Evolutionary conservation across 2,797 vertebrate species (phyloP).

Genomic region (Sarcophilus harrisii): DNA sequence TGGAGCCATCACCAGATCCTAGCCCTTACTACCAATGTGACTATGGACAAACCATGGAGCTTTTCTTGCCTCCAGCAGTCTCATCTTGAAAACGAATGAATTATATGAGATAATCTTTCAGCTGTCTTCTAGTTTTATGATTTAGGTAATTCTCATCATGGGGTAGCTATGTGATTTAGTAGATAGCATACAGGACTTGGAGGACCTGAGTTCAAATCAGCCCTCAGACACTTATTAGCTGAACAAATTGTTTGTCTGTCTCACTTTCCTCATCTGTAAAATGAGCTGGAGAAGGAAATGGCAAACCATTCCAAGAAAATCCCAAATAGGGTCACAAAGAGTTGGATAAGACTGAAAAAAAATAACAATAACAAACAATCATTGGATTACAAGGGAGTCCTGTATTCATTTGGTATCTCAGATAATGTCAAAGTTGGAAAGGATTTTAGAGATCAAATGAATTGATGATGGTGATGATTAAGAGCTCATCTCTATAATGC

Average conservation of each 20-base stretch:
- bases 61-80: neutral
- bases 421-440: neutral
- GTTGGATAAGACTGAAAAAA: neutral
- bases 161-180: neutral
- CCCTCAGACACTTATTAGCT: neutral
- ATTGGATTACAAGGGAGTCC: neutral
- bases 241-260: neutral
- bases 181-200: neutral
- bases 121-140: neutral
- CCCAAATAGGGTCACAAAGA: neutral
- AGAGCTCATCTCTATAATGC: neutral
- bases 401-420: neutral
- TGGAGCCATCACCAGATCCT: neutral
- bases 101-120: neutral
- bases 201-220: neutral
- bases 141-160: neutral
- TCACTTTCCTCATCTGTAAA: neutral
- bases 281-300: neutral
- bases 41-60: neutral
- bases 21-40: neutral
- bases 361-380: neutral
- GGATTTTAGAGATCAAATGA: neutral
- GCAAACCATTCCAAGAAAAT: neutral
- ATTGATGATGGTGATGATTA: neutral
- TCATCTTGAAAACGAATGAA: constrained; percentile 2